phyloP scores from a whole-genome alignment of 2,888 invertebrate species.

The Drosophila seclusa region DNA sequence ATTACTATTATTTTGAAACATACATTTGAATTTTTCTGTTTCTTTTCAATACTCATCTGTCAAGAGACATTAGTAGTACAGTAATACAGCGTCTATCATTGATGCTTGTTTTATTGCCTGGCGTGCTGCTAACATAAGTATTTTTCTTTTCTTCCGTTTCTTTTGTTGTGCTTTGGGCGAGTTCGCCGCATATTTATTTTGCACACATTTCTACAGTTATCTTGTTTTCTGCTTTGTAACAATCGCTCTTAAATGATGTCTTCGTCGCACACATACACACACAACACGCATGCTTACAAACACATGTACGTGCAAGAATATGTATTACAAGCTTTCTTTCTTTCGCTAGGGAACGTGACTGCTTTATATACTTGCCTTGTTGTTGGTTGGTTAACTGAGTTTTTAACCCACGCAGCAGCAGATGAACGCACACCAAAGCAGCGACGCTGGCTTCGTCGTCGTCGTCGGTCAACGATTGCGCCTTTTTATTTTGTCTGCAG shows the following conservation, averaged over 20 bases:
- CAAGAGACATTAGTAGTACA: background rate
- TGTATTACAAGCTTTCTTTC: constrained; percentile 60
- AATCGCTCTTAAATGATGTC: constrained; percentile 63
- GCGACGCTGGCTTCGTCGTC: constrained; percentile 41
- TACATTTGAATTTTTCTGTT: background rate
- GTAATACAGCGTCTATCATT: constrained; percentile 1
- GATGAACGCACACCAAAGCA: constrained; percentile 33
- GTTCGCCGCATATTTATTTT: constrained; percentile 60
- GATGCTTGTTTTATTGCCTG: constrained; percentile 20
- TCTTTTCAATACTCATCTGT: background rate
- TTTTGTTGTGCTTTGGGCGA: constrained; percentile 59
- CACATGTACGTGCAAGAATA: constrained; percentile 21
- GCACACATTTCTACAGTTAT: constrained; percentile 66
- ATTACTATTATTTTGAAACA: background rate
- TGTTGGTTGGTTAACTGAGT: constrained; percentile 66
- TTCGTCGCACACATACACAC: constrained; percentile 21
- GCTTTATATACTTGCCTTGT: constrained; percentile 64
- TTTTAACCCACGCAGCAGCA: constrained; percentile 70
- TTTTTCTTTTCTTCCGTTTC: constrained; percentile 34
- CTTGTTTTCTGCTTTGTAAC: constrained; percentile 70
- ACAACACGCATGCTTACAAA: constrained; percentile 11
- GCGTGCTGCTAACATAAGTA: constrained; percentile 20
- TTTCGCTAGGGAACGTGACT: constrained; percentile 72
- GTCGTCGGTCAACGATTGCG: constrained; percentile 49
- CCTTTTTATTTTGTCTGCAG: constrained; percentile 61